Conservation (phyloP, 2,113 vertebrate species). For the Orientallactaga bullata region DNA sequence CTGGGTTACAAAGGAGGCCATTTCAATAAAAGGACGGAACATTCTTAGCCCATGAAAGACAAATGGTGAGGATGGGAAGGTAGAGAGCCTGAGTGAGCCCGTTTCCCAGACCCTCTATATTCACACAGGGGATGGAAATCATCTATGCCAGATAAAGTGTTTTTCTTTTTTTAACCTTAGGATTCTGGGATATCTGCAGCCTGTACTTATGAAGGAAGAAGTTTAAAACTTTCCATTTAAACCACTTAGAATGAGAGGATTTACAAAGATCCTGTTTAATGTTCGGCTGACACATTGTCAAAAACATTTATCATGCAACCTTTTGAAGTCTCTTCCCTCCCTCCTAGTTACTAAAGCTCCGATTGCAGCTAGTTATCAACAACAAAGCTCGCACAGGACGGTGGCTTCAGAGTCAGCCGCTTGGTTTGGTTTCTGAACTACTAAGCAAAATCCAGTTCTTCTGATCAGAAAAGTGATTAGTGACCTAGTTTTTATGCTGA, state of each 20-base stretch:
- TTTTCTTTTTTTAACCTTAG: conserved; percentile 79
- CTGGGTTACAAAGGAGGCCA: background rate
- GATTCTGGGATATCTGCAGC: conserved; percentile 83
- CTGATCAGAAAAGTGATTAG: conserved; percentile 80
- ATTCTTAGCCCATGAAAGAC: background rate
- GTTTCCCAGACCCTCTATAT: background rate
- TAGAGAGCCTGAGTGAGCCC: conserved; percentile 11
- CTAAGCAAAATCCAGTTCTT: conserved; percentile 73
- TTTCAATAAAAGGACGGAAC: background rate
- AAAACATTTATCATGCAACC: conserved; percentile 85
- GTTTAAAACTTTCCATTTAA: conserved; percentile 88
- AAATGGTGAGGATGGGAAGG: fast-evolving
- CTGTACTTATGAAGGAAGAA: conserved; percentile 77
- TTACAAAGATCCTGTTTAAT: conserved; percentile 88
- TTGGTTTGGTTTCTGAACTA: conserved; percentile 80
- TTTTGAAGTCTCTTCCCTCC: conserved; percentile 88
- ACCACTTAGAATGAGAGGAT: conserved; percentile 88
- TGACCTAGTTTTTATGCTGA: conserved; percentile 70
- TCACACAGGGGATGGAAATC: conserved; percentile 45
- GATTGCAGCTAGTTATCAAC: conserved; percentile 87
- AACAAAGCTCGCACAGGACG: conserved; percentile 79
- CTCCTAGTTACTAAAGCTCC: conserved; percentile 85
- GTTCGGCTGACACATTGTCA: conserved; percentile 89
- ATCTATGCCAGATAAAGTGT: conserved; percentile 73
- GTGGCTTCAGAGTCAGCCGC: conserved; percentile 78